Evolutionary conservation across 2,888 invertebrate species (phyloP), one percentile per base, ranked within the genome.

Genomic region (Eurytoma adleriae): DNA sequence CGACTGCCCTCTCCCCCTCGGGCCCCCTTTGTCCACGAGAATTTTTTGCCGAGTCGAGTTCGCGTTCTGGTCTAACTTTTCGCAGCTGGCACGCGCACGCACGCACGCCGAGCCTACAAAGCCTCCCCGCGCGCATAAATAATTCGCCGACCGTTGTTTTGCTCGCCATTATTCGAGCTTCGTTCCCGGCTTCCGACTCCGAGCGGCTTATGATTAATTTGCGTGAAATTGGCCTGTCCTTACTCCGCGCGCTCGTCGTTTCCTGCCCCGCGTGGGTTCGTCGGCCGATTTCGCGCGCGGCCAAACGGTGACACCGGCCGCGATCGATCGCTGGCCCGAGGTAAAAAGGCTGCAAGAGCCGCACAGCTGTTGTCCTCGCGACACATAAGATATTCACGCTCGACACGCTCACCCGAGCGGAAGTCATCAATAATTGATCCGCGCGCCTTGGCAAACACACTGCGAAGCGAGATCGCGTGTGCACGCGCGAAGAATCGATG

Each of bases 101-200:
- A 14, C 54, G 72, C 3, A 27, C 24, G 13, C 24, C 74, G 66
- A 57, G 66, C 57, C 30, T 68, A 61, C 52, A 56, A 54, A 64
- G 62, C 16, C 50, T 24, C 14, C 18, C 14, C 40, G 30, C 3
- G 68, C 27, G 69, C 74, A 79, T 79, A 74, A 79, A 70, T 79
- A 79, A 79, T 79, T 75, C 69, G 64, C 64, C 50, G n/a, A 57
- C 57, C 52, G 67, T 54, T 54, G 40, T 54, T 14, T 20, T 14
- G 13, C 48, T 52, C 27, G 27, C 59, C 16, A 62, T 78, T 73
- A 30, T 40, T 40, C 54, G 20, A 5, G 24, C 40, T 52, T 70
- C 50, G 5, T 52, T 72, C 57, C 48, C 16, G 16, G 27, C 59
- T 13, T 20, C 18, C 18, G 27, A 54, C 54, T 48, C 18, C 54